Evolutionary conservation across 2,113 vertebrate genomes (phyloP).

Genomic region (Cynopterus brachyotis): DNA sequence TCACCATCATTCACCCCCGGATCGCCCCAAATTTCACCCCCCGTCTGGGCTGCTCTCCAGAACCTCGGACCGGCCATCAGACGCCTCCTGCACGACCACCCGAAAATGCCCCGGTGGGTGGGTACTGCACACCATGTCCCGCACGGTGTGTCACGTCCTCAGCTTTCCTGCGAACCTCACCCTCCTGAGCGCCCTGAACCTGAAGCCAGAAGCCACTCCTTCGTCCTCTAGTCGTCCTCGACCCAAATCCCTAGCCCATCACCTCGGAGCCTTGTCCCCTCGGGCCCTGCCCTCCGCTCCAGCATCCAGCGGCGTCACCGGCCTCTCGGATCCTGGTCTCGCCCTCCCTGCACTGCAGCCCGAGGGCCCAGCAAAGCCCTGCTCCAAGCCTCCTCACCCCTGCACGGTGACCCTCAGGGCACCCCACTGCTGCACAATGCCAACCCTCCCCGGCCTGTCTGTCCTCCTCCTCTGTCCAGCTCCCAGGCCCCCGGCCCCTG

Average conservation of each 20-base stretch:
- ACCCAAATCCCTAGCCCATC: fast-evolving
- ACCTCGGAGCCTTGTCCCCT: neutral
- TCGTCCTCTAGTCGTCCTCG: neutral
- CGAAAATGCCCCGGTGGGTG: neutral
- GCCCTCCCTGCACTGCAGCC: neutral
- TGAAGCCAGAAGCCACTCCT: neutral
- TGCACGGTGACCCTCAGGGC: neutral
- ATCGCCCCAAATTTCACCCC: neutral
- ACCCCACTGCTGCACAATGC: neutral
- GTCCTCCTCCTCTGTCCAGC: neutral
- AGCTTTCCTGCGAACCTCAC: neutral
- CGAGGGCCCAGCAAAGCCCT: too few species aligned
- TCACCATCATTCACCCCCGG: neutral
- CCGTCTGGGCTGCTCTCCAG: neutral
- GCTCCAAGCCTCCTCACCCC: neutral
- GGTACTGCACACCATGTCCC: too few species aligned
- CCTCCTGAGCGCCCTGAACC: neutral
- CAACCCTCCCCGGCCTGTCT: neutral
- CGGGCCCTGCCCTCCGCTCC: fast-evolving
- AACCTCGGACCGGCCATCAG: neutral
- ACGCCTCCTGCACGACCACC: too few species aligned
- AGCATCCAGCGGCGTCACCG: fast-evolving
- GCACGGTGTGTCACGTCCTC: fast-evolving
- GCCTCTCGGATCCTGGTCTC: neutral
- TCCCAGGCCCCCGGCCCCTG: fast-evolving